Conservation (phyloP, 2,797 vertebrate genomes). For the Stomatorhinus walkeri region DNA sequence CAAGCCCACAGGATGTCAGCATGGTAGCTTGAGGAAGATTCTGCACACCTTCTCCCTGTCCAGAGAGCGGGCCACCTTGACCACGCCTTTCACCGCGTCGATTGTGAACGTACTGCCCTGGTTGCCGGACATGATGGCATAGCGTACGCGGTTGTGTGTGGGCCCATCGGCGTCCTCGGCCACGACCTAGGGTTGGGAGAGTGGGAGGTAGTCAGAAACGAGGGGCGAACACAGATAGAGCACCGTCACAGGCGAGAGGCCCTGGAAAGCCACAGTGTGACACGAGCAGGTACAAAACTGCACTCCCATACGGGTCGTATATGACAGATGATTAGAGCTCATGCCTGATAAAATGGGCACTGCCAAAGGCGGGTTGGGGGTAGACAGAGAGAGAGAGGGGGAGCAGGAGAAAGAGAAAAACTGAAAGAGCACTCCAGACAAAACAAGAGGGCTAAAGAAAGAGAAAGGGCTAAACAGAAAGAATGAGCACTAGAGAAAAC, state of each 20-base stretch:
- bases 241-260: too few relatives aligned
- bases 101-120: constrained; percentile 87
- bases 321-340: constrained; percentile 42
- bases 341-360: constrained; percentile 39
- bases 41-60: constrained; percentile 83
- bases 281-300: constrained; percentile 45
- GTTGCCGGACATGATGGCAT: constrained; percentile 83
- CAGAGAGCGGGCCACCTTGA: constrained; percentile 83
- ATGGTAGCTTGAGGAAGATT: background rate
- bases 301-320: constrained; percentile 42
- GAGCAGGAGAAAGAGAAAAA: background rate
- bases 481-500: background rate
- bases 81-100: constrained; percentile 76
- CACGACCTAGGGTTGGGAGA: constrained; percentile 64
- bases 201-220: background rate
- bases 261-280: constrained; percentile 46
- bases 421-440: background rate
- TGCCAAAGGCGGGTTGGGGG: constrained; percentile 2
- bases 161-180: constrained; percentile 92
- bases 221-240: background rate
- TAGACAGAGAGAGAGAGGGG: background rate
- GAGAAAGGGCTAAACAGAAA: background rate
- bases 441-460: background rate
- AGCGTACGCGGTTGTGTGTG: constrained; percentile 73
- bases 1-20: background rate